Conservation (phyloP, 2,113 vertebrate genomes). For the Camelus bactrianus region DNA sequence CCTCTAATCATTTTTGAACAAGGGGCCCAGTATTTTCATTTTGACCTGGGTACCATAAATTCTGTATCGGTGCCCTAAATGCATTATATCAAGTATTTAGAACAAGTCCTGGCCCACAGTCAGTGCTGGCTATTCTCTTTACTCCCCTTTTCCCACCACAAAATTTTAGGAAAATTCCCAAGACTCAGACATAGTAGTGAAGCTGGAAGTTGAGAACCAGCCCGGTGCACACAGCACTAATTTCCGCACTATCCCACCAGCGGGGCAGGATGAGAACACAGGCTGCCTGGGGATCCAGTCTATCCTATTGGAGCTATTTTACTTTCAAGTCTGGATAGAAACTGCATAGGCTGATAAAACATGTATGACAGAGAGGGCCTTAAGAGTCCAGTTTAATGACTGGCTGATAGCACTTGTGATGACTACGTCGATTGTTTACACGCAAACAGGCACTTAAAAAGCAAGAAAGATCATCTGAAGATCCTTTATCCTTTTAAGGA, state of each 20-base stretch:
- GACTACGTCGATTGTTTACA: neutral
- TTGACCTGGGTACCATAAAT: neutral
- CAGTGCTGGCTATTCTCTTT: neutral
- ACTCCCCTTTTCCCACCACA: neutral
- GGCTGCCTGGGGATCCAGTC: neutral
- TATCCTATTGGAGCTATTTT: neutral
- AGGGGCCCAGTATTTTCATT: neutral
- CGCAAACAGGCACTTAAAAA: neutral
- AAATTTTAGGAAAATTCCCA: neutral
- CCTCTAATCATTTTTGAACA: neutral
- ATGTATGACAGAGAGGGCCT: neutral
- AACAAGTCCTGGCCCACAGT: neutral
- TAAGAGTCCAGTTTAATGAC: neutral
- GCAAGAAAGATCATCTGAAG: neutral
- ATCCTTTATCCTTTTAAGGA: neutral
- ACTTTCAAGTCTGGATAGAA: neutral
- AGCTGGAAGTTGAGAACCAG: neutral
- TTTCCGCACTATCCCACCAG: neutral
- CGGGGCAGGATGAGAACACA: neutral
- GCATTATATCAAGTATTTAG: neutral
- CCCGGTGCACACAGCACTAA: fast-evolving
- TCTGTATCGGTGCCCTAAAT: neutral
- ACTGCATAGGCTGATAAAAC: neutral
- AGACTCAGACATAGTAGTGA: neutral
- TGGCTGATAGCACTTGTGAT: neutral